Percentiles rank a stretch among this genome's conserved stretches.
Evolutionary conservation across 2,797 vertebrate species (phyloP).

Genomic region (Botia kubotai): DNA sequence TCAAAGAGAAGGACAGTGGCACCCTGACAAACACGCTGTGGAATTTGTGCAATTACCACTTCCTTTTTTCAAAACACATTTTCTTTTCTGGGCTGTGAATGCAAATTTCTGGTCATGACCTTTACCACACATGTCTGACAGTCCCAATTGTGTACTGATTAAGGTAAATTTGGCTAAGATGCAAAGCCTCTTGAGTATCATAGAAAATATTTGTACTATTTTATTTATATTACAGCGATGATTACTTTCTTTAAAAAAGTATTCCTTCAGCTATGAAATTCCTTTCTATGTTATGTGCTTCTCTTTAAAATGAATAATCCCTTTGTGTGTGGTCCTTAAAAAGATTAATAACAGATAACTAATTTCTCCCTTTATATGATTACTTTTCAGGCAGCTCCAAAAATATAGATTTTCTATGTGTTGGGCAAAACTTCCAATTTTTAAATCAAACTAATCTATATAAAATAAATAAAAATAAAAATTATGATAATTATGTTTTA

Average conservation of each 20-base stretch:
- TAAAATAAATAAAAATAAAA: constrained; percentile 45
- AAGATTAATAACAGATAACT: not conserved
- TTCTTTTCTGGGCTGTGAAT: not conserved
- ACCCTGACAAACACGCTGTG: not conserved
- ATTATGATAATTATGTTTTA: constrained; percentile 48
- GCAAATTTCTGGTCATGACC: not conserved
- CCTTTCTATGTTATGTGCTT: not conserved
- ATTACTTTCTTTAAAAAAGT: not conserved
- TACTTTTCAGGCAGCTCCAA: not conserved
- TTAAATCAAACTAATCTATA: not conserved
- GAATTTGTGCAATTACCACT: not conserved
- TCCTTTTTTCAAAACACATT: not conserved
- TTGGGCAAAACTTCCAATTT: not conserved
- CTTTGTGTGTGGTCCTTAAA: not conserved
- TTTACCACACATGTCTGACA: not conserved
- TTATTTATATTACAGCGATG: not conserved
- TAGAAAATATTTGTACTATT: not conserved
- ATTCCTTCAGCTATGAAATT: not conserved
- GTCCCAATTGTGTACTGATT: not conserved
- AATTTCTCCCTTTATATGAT: not conserved
- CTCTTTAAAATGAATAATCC: not conserved
- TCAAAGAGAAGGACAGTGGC: no score
- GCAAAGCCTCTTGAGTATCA: not conserved
- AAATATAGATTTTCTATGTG: not conserved
- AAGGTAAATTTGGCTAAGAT: not conserved